Conservation (phyloP, 2,113 vertebrate species). For the Caloenas nicobarica region DNA sequence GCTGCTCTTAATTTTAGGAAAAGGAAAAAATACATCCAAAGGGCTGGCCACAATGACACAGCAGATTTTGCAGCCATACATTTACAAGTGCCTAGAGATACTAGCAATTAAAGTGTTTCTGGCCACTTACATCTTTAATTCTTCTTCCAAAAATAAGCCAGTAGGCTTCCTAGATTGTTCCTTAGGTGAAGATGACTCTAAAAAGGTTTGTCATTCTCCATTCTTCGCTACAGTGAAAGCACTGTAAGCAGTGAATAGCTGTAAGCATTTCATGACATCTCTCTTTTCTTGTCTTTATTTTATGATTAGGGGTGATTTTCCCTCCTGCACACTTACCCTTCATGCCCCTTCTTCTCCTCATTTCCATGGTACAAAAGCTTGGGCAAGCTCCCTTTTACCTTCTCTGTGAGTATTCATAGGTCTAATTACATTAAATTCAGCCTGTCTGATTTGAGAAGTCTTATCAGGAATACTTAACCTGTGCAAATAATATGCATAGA, state of each 20-base stretch:
- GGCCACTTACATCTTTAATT: neutral
- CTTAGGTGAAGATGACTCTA: neutral
- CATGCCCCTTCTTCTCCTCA: neutral
- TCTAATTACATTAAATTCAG: constrained; percentile 75
- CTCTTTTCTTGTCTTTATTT: constrained; percentile 23
- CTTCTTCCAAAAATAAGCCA: neutral
- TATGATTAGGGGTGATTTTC: neutral
- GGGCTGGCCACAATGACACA: neutral
- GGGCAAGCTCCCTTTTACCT: constrained; percentile 43
- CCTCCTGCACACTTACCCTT: neutral
- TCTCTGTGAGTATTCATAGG: constrained; percentile 48
- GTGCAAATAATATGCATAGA: constrained; percentile 68
- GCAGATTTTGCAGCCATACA: neutral
- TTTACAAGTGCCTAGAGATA: neutral
- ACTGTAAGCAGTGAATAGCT: constrained; percentile 11
- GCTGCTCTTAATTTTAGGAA: neutral
- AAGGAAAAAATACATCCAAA: neutral
- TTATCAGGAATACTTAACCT: constrained; percentile 75
- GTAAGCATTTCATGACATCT: constrained; percentile 3
- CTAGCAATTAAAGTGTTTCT: neutral
- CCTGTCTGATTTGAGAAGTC: constrained; percentile 67
- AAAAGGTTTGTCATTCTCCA: neutral
- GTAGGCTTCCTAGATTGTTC: neutral
- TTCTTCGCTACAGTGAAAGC: neutral
- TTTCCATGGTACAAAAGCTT: constrained; percentile 39